These are phyloP conservation scores for Pinna nobilis DNA, from an alignment of 1,140 invertebrate species.

Conservation along the genomic window DNA sequence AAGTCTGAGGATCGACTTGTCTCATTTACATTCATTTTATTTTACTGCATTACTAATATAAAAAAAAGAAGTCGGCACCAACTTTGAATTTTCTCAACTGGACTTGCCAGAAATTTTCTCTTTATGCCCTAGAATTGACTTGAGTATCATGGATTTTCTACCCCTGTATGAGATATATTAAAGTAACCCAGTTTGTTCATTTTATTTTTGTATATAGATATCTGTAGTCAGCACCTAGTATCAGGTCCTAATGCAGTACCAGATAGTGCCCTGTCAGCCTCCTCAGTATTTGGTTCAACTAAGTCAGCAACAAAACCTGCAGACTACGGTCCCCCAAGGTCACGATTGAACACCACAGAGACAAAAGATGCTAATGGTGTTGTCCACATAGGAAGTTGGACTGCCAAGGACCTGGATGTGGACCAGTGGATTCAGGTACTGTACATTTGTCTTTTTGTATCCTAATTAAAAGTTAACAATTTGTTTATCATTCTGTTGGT, in stretches of 20 bases:
- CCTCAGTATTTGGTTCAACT: not conserved
- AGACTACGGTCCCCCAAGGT: conserved; percentile 46
- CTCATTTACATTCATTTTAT: too few species aligned
- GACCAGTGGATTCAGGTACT: conserved; percentile 54
- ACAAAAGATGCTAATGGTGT: conserved; percentile 44
- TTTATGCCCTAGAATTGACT: too few species aligned
- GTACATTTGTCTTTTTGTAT: not conserved
- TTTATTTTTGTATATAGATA: not conserved
- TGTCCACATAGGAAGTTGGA: conserved; percentile 53
- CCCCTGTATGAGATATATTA: too few species aligned
- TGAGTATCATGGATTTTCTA: too few species aligned
- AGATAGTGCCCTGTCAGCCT: conserved; percentile 13
- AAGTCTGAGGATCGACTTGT: too few species aligned
- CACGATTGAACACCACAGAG: conserved; percentile 40
- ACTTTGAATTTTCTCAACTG: too few species aligned
- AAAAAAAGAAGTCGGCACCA: too few species aligned
- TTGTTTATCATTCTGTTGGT: conserved; percentile 1
- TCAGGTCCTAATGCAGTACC: conserved; percentile 4
- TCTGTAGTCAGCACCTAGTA: conserved; percentile 16
- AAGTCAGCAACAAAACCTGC: not conserved
- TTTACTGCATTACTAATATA: too few species aligned
- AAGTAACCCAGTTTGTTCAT: too few species aligned
- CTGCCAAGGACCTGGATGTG: conserved; percentile 46
- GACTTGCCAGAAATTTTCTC: too few species aligned
- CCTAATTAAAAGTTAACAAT: not conserved